Conservation (phyloP, 2,113 vertebrate species). For the Corythornis cristatus region DNA sequence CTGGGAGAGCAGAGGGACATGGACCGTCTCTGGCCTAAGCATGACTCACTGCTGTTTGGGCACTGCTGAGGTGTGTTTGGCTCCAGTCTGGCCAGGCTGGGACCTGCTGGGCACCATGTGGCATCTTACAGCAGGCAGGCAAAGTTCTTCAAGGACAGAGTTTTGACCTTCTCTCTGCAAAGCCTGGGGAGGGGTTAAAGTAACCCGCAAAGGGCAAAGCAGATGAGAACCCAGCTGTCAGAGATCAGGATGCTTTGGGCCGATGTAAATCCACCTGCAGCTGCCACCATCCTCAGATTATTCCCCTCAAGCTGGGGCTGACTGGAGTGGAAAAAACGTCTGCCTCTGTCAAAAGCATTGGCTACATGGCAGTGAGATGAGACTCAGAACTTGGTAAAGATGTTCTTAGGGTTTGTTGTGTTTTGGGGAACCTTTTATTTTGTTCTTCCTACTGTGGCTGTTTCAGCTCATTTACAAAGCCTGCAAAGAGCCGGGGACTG, state of each 20-base stretch:
- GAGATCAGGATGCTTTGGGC: neutral
- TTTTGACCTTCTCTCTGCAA: neutral
- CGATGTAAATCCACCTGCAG: neutral
- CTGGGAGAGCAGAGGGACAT: rapidly evolving
- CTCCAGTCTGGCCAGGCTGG: neutral
- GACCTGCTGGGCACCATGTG: slow-evolving; percentile 48
- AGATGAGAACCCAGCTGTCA: rapidly evolving
- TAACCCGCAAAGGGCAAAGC: neutral
- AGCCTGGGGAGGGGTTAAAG: neutral
- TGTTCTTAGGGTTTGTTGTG: neutral
- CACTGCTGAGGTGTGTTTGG: neutral
- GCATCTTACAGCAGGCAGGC: neutral
- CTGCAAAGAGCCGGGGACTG: neutral
- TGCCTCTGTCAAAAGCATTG: neutral
- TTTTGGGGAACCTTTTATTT: neutral
- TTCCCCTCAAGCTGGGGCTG: neutral
- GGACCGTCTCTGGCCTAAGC: neutral
- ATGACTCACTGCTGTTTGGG: rapidly evolving
- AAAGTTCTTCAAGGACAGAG: neutral
- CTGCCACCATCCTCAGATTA: neutral
- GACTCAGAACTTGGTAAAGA: neutral
- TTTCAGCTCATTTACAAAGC: neutral
- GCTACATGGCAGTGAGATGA: neutral
- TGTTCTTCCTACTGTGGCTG: neutral
- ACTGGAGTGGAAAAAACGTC: neutral